Conservation (phyloP, 2,888 invertebrate genomes). For the Ommatoiulus sabulosus region DNA sequence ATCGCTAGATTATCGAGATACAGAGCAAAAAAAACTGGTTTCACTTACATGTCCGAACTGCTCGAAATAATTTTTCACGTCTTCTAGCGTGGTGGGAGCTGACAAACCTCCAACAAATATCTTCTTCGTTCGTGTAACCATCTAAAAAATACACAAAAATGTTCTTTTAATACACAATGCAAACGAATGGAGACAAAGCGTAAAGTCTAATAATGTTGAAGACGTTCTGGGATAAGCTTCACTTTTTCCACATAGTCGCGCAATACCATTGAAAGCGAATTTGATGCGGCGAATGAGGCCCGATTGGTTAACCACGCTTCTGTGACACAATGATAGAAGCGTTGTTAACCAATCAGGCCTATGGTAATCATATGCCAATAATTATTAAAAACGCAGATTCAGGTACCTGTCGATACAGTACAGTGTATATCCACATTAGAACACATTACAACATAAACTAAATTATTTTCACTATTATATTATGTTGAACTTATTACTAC, state of each 20-base stretch:
- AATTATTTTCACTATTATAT: too few species aligned
- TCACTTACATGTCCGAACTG: constrained; percentile 98
- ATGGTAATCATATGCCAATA: too few species aligned
- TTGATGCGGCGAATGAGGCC: background rate
- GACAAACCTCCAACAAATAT: constrained; percentile 99
- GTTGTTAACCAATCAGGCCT: too few species aligned
- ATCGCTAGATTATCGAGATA: background rate
- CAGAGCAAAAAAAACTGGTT: background rate
- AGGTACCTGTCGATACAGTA: too few species aligned
- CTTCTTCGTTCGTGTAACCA: constrained; percentile 99
- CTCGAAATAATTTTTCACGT: constrained; percentile 99
- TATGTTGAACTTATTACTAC: too few species aligned
- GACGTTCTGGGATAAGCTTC: constrained; percentile 36
- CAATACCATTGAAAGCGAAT: background rate
- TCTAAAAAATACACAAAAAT: constrained; percentile 75
- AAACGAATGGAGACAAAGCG: background rate
- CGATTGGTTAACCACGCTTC: too few species aligned
- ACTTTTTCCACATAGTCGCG: background rate
- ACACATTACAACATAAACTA: too few species aligned
- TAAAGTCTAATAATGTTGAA: background rate
- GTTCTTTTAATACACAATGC: background rate
- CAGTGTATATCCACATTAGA: too few species aligned
- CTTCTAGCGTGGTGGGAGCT: constrained; percentile 98
- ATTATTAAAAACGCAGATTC: too few species aligned
- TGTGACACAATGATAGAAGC: too few species aligned